phyloP scores from a whole-genome alignment of 2,797 vertebrate genomes.

The Megaceryle alcyon region DNA sequence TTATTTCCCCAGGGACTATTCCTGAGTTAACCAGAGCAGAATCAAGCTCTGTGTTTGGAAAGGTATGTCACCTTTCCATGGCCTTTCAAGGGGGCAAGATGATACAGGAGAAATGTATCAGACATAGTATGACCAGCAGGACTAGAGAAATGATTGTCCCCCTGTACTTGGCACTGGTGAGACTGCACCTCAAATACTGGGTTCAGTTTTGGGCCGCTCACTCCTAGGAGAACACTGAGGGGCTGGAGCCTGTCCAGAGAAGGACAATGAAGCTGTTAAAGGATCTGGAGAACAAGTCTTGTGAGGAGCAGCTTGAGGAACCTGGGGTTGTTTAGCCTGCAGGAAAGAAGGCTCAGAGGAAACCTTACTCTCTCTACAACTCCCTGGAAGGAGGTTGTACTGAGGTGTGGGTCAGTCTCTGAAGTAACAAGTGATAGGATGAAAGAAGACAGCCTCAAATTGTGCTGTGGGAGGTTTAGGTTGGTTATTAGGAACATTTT shows the following conservation, averaged over 20 bases:
- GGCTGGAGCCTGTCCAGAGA: neutral
- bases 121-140: neutral
- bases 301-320: neutral
- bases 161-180: neutral
- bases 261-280: neutral
- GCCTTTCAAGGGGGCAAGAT: conserved; percentile 27
- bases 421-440: neutral
- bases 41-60: neutral
- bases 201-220: neutral
- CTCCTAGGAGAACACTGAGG: neutral
- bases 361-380: neutral
- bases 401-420: no score
- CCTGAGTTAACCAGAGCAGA: neutral
- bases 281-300: neutral
- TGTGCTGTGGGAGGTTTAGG: neutral
- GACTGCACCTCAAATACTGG: neutral
- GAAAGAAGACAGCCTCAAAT: neutral
- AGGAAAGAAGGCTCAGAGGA: neutral
- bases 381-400: neutral
- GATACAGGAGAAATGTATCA: neutral
- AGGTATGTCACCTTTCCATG: neutral
- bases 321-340: neutral
- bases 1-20: neutral
- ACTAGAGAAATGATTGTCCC: neutral
- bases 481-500: neutral